Percentiles rank a stretch among this genome's conserved stretches.
These are phyloP conservation scores for Polyommatus iphigenia DNA, from an alignment of 2,888 invertebrate genomes.

Conservation along the genomic window DNA sequence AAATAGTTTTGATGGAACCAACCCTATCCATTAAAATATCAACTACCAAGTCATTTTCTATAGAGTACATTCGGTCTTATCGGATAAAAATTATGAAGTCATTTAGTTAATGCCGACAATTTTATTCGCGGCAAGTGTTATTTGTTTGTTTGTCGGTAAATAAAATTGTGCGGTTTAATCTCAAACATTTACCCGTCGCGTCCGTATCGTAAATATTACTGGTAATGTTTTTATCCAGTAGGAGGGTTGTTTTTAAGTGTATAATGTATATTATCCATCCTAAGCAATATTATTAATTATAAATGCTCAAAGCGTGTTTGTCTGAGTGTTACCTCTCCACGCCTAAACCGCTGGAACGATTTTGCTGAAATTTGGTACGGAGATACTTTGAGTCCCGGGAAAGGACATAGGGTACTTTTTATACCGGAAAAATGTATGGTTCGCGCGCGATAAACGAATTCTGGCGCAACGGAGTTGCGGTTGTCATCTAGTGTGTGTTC, in stretches of 20 bases:
- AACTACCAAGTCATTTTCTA: neutral
- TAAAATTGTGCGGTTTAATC: slow-evolving; percentile 10
- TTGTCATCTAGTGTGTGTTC: no score
- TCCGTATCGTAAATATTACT: neutral
- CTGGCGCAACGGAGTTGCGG: no score
- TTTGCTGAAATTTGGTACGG: neutral
- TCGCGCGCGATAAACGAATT: no score
- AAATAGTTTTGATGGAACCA: no score
- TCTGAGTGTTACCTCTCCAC: neutral
- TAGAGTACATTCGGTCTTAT: neutral
- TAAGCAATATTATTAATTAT: neutral
- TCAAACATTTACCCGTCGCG: neutral
- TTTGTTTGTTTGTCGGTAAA: neutral
- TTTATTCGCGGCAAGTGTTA: neutral
- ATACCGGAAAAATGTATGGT: no score
- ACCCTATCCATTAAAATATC: no score
- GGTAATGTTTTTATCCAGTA: neutral
- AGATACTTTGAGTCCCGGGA: no score
- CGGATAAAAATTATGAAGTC: neutral
- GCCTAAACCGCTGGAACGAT: no score
- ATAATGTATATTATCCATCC: neutral
- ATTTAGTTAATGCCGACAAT: neutral
- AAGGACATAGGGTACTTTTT: no score
- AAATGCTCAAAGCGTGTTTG: neutral
- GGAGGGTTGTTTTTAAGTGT: neutral